Conservation (phyloP, 1,140 invertebrate species). For the Cherax quadricarinatus region DNA sequence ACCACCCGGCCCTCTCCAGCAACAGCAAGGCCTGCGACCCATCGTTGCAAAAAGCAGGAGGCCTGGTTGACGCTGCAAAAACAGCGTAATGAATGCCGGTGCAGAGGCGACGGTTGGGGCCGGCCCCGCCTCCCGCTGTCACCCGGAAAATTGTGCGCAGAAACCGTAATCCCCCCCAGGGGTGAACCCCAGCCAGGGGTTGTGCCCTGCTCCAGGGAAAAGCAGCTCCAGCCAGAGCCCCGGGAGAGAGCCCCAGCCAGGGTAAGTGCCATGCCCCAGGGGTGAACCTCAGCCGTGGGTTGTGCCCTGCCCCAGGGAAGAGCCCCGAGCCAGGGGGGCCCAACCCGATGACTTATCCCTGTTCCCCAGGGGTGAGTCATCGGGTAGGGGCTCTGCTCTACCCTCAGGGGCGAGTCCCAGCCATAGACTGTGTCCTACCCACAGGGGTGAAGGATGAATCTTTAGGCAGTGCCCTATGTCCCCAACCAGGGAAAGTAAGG, state of each 20-base stretch:
- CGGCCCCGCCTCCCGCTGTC: constrained; percentile 49
- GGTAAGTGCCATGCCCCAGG: background rate
- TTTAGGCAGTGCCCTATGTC: too few species aligned
- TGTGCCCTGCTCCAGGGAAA: too few species aligned
- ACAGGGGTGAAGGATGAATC: too few species aligned
- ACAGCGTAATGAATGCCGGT: constrained; percentile 55
- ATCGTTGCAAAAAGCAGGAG: constrained; percentile 52
- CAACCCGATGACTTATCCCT: too few species aligned
- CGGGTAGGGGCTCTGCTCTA: too few species aligned
- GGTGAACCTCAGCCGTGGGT: background rate
- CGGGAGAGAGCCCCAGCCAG: background rate
- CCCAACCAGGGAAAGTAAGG: too few species aligned
- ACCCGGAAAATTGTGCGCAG: constrained; percentile 46
- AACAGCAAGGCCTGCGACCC: constrained; percentile 49
- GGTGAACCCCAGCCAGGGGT: background rate
- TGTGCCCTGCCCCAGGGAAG: too few species aligned
- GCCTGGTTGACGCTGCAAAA: constrained; percentile 56
- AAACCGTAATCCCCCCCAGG: background rate
- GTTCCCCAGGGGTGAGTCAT: too few species aligned
- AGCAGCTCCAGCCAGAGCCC: background rate
- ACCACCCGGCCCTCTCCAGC: constrained; percentile 25
- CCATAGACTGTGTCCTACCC: too few species aligned
- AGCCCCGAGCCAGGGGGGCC: too few species aligned
- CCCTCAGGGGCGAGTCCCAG: too few species aligned
- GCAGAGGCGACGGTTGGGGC: constrained; percentile 41